These are phyloP conservation scores for Drosophila austrosaltans DNA, from an alignment of 2,888 invertebrate genomes.

Conservation along the genomic window DNA sequence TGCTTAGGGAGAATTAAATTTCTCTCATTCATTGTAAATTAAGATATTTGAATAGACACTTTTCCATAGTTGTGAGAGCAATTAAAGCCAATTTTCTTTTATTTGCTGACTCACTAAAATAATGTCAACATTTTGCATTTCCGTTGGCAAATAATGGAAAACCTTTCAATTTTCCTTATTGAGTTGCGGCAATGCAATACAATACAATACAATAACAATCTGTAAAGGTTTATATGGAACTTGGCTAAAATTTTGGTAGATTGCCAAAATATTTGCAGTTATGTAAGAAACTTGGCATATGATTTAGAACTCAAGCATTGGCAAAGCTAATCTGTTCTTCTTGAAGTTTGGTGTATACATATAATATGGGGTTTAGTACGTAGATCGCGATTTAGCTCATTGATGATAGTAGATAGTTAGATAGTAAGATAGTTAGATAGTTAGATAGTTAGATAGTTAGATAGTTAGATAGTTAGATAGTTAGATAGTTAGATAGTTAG, in stretches of 20 bases:
- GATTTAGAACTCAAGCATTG: conserved; percentile 10
- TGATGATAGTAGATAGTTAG: conserved; percentile 26
- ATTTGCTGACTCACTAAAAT: conserved; percentile 38
- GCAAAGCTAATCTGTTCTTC: conserved; percentile 14
- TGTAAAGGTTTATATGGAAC: conserved; percentile 36
- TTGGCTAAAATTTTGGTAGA: not conserved
- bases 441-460: too few relatives aligned
- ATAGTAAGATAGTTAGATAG: too few relatives aligned
- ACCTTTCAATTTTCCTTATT: not conserved
- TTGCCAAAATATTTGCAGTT: not conserved
- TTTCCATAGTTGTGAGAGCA: conserved; percentile 36
- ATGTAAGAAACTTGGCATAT: conserved; percentile 46
- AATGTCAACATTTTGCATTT: conserved; percentile 47
- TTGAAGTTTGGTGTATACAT: conserved; percentile 17
- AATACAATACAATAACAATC: conserved; percentile 20
- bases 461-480: too few relatives aligned
- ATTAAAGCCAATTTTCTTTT: conserved; percentile 32
- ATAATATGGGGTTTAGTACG: conserved; percentile 42
- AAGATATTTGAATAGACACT: conserved; percentile 53
- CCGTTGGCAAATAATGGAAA: conserved; percentile 32
- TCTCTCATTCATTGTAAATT: conserved; percentile 39
- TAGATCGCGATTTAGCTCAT: conserved; percentile 37
- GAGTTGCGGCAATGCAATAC: conserved; percentile 18
- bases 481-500: too few relatives aligned
- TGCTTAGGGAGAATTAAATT: conserved; percentile 11